Percentiles rank a stretch among this genome's conserved stretches.
These are phyloP conservation scores for Gallinago media DNA, from an alignment of 2,113 vertebrate genomes.

Conservation along the genomic window DNA sequence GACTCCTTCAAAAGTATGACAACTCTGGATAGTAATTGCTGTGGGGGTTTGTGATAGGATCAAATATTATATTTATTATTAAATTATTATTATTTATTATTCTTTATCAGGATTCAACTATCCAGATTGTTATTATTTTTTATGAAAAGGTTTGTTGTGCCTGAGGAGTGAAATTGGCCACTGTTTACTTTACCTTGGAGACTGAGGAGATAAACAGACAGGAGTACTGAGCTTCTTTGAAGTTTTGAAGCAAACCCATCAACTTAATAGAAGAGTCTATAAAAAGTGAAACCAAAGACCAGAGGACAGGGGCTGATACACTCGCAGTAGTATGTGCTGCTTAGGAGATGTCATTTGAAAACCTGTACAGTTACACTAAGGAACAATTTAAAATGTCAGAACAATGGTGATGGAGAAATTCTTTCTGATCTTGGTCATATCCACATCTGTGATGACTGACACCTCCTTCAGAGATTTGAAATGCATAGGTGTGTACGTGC, in stretches of 20 bases:
- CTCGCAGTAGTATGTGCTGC: background rate
- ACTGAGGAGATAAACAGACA: background rate
- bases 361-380: background rate
- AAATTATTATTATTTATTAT: too few relatives aligned
- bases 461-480: background rate
- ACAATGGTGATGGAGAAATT: background rate
- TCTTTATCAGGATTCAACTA: too few relatives aligned
- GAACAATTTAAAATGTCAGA: background rate
- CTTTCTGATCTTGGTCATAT: background rate
- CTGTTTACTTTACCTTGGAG: background rate
- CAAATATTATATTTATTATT: too few relatives aligned
- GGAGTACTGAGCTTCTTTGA: background rate
- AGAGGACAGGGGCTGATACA: background rate
- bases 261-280: background rate
- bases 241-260: background rate
- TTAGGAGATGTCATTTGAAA: background rate
- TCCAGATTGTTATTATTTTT: background rate
- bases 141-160: background rate
- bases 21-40: background rate
- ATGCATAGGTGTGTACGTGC: rapidly evolving
- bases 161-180: background rate
- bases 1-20: background rate
- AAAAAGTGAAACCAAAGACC: background rate
- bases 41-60: background rate
- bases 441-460: background rate